Evolutionary conservation across 1,140 invertebrate genomes (phyloP), one percentile per base, ranked within the genome.

Genomic region (Monochamus saltuarius): DNA sequence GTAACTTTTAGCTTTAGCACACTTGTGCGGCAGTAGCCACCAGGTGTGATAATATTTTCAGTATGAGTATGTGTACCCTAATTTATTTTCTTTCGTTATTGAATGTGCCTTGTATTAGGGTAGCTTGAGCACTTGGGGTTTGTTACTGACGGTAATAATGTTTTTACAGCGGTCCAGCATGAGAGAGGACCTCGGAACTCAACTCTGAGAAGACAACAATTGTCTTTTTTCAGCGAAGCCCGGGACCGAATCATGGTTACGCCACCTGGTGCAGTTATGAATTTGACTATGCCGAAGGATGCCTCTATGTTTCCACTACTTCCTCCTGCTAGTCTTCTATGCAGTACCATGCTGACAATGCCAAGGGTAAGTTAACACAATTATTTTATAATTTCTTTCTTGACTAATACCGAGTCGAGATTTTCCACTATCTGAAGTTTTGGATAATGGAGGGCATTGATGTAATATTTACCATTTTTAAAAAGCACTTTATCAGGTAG

Each of bases 131-230:
- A 11, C 1, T 2, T 16, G 40, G 17, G 43, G 22, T 19, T 19
- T 46, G 17, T 39, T 40, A 54, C 3, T 40, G 35, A 54, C 14
- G 14, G 13, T 54, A 34, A 29, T 54, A n/a, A 17, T 54, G 17
- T 69, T 64, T 60, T 80, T 82, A 52, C 79, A 95, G 96, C 97
- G 46, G 97, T 99, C 2, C 97, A 99, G 79, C 95, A 98, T 72
- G 96, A 99, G 79, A 83, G 97, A 68, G 97, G 96, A 0, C 97
- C 96, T n/a, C 79, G 97, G 50, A 95, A 94, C 68, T 94, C 94
- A 0, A 97, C 94, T 1, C 80, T 97, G 9, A 83, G 94, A 4
- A 84, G 93, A 42, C 89, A 90, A 16, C 89, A 89, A 13, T 80
- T 92, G 73, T 59, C 64, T 37, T 89, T 86, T 70, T 83, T 65